Conservation (phyloP, 2,113 vertebrate species). For the Thalassarche chlororhynchos region DNA sequence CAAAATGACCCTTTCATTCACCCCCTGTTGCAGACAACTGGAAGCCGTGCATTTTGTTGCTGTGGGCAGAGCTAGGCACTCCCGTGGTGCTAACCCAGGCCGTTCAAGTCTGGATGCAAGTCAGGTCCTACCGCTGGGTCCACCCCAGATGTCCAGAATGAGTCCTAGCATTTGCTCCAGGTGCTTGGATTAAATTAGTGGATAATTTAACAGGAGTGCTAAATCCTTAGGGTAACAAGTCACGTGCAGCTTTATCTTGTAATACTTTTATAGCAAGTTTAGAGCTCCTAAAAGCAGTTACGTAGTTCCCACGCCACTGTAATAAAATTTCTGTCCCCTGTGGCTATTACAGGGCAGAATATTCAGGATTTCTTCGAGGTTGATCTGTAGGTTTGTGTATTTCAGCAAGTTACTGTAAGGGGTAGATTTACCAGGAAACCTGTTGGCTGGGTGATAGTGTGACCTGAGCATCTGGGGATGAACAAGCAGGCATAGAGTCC, state of each 20-base stretch:
- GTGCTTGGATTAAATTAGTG: neutral
- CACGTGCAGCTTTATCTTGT: neutral
- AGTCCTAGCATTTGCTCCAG: neutral
- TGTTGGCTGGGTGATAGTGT: neutral
- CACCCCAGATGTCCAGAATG: neutral
- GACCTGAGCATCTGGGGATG: neutral
- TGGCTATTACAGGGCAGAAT: neutral
- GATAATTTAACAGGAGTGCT: neutral
- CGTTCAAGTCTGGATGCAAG: neutral
- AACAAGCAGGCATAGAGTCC: neutral
- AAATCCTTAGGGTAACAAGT: neutral
- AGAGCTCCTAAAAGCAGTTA: neutral
- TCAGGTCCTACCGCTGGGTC: neutral
- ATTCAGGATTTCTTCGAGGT: neutral
- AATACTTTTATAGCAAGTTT: neutral
- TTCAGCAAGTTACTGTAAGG: neutral
- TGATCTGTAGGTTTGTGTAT: neutral
- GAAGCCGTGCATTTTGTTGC: neutral
- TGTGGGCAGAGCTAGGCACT: neutral
- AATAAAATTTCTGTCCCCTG: neutral
- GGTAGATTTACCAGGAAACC: neutral
- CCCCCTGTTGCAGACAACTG: neutral
- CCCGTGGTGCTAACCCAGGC: neutral
- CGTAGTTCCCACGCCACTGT: neutral
- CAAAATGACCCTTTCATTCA: neutral